A percentile compares a stretch with the other conserved stretches of the same genome.
phyloP scores from a whole-genome alignment of 2,888 invertebrate genomes.

The Dione vanillae region DNA sequence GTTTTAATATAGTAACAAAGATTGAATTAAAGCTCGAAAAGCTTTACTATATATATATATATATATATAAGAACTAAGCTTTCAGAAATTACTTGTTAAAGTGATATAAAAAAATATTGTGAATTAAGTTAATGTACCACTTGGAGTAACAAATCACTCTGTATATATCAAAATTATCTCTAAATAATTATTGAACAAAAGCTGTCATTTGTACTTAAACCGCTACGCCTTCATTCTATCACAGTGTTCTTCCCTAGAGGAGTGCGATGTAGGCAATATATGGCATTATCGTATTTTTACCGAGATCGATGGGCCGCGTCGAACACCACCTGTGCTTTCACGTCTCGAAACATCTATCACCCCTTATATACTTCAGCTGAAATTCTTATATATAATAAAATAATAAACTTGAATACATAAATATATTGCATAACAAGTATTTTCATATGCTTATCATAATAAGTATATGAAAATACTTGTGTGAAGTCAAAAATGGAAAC shows the following conservation, averaged over 20 bases:
- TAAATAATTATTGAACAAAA: background rate
- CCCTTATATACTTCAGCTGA: slow-evolving; percentile 35
- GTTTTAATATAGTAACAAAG: no score
- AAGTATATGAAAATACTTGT: no score
- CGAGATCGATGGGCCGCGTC: slow-evolving; percentile 68
- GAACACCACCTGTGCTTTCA: slow-evolving; percentile 65
- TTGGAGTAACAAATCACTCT: no score
- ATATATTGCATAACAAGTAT: background rate
- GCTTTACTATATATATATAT: no score
- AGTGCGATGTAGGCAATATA: slow-evolving; percentile 57
- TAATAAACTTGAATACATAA: slow-evolving; percentile 10
- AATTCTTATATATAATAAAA: slow-evolving; percentile 28
- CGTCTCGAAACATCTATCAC: slow-evolving; percentile 51
- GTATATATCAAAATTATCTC: no score
- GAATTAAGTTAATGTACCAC: no score
- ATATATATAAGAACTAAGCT: no score
- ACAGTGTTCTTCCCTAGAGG: slow-evolving; percentile 28
- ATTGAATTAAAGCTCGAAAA: no score
- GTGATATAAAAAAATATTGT: no score
- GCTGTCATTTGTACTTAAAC: background rate
- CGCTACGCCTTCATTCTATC: slow-evolving; percentile 29
- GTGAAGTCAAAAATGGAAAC: no score
- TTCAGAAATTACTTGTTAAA: no score
- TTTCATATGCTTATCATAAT: no score
- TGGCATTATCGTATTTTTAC: slow-evolving; percentile 70